Percentiles rank a stretch among this genome's conserved stretches.
phyloP scores from a whole-genome alignment of 2,888 invertebrate species.

The Cheilosia vernalis region DNA sequence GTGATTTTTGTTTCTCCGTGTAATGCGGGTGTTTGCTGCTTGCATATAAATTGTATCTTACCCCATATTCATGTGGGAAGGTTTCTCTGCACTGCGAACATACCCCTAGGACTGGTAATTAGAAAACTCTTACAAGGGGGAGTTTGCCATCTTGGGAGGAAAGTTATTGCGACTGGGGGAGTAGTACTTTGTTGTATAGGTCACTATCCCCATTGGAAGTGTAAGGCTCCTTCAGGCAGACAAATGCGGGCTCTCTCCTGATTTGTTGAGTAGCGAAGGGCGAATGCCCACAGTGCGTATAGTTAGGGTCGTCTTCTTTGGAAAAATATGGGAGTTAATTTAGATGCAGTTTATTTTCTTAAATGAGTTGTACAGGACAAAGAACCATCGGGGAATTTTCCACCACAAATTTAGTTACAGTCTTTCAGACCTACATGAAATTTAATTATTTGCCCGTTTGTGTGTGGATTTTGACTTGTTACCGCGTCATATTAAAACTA shows the following conservation, averaged over 20 bases:
- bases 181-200: not conserved
- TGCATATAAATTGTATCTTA: too few relatives aligned
- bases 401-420: too few relatives aligned
- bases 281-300: not conserved
- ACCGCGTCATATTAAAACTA: too few relatives aligned
- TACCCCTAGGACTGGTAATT: conserved; percentile 6
- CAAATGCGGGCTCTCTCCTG: not conserved
- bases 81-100: not conserved
- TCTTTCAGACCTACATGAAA: too few relatives aligned
- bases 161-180: not conserved
- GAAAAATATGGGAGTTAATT: too few relatives aligned
- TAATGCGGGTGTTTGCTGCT: not conserved
- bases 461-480: too few relatives aligned
- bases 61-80: not conserved
- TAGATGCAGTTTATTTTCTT: too few relatives aligned
- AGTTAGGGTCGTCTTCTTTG: too few relatives aligned
- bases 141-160: not conserved
- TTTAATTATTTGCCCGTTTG: too few relatives aligned
- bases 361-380: too few relatives aligned
- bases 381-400: too few relatives aligned
- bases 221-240: conserved; percentile 4
- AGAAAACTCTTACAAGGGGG: conserved; percentile 10
- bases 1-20: not conserved
- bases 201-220: not conserved
- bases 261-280: conserved; percentile 18